These are phyloP conservation scores for Cebidichthys violaceus DNA, from an alignment of 2,113 vertebrate genomes.

Conservation along the genomic window DNA sequence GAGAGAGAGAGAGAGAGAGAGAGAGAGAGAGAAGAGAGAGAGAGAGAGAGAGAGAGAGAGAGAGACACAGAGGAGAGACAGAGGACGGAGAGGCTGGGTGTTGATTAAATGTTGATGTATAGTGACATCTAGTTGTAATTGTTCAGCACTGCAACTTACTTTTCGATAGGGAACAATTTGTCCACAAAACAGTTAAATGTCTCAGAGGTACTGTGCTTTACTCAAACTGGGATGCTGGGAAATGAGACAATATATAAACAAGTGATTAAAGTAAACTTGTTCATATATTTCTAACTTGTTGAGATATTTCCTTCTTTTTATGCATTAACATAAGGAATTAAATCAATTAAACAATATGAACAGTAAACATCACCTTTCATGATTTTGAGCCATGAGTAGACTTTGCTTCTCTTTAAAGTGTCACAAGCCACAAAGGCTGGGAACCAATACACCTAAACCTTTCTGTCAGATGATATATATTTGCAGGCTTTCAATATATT, in stretches of 20 bases:
- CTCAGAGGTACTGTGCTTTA: background rate
- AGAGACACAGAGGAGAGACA: background rate
- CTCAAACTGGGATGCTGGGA: background rate
- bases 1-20: background rate
- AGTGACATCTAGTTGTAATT: constrained; percentile 68
- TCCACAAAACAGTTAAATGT: background rate
- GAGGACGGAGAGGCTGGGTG: background rate
- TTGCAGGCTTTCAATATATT: background rate
- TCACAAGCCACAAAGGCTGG: no score
- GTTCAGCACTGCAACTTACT: constrained; percentile 39
- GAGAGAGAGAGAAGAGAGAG: background rate
- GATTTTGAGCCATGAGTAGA: background rate
- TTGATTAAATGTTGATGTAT: constrained; percentile 48
- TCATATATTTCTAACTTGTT: no score
- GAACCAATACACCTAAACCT: no score
- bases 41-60: background rate
- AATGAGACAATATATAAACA: background rate
- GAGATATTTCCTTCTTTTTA: background rate
- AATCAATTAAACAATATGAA: background rate
- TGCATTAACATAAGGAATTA: background rate
- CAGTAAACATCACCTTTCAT: background rate
- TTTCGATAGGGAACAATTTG: background rate
- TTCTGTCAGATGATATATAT: no score
- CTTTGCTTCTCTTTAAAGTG: background rate
- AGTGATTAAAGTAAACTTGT: background rate